Base-by-base conservation (phyloP, 2,888 invertebrate genomes). In the Caenorhabditis japonica region DNA sequence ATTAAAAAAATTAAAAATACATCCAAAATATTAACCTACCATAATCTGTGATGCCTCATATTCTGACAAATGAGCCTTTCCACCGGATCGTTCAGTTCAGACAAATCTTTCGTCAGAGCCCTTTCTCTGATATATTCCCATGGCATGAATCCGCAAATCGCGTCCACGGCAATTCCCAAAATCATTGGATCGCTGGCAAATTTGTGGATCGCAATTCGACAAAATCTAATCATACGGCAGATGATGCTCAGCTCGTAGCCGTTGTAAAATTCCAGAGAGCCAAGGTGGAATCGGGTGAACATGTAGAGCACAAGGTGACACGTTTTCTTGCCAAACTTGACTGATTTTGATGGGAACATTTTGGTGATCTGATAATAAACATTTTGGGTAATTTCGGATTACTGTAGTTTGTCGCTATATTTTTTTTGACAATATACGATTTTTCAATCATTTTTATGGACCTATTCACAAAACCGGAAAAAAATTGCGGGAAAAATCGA, bases 281-380 rank as follows among this genome's bases (percentile, higher is more conserved):
- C 72, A n/a, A 59, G 12, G 25, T 58, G 51, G 39, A 73, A 73
- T 17, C 66, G 43, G 1, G 66, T 55, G 53, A 73, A 51, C 12
- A 73, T 33, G 38, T 43, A 59, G 15, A 73, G 56, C 1, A 51
- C 49, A 41, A 73, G 41, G 30, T 73, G 66, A 21, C 53, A 43
- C 2, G 59, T 56, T n/a, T n/a, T n/a, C n/a, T n/a, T n/a, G n/a
- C n/a, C n/a, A n/a, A n/a, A n/a, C n/a, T n/a, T n/a, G n/a, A n/a
- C n/a, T n/a, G n/a, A n/a, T n/a, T n/a, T n/a, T n/a, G n/a, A n/a
- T n/a, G n/a, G n/a, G n/a, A n/a, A n/a, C n/a, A n/a, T n/a, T n/a
- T n/a, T n/a, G n/a, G n/a, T n/a, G n/a, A n/a, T n/a, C n/a, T n/a
- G n/a, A n/a, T n/a, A n/a, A n/a, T n/a, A n/a, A n/a, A n/a, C n/a